Evolutionary conservation across 1,140 invertebrate species (phyloP).

Genomic region (Atopsyche davidsoni): DNA sequence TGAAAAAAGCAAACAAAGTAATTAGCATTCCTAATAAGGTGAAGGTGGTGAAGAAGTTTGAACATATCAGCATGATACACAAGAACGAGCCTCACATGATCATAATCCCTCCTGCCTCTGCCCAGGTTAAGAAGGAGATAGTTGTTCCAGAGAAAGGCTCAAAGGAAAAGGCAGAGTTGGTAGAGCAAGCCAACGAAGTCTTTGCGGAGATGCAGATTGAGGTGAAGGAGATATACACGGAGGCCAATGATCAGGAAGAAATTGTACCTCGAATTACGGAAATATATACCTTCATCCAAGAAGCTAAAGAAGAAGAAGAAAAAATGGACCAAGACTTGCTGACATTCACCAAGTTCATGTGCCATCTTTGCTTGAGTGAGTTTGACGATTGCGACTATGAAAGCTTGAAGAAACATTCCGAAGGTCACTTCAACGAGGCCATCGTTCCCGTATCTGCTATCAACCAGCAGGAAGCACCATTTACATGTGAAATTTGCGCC

Average conservation of each 20-base stretch:
- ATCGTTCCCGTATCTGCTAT: neutral
- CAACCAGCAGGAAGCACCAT: constrained; percentile 9
- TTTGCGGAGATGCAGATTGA: constrained; percentile 8
- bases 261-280: constrained; percentile 14
- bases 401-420: constrained; percentile 5
- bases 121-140: too few species aligned
- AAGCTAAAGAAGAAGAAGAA: constrained; percentile 1
- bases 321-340: constrained; percentile 13
- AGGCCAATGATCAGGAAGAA: constrained; percentile 12
- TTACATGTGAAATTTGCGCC: constrained; percentile 18
- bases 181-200: neutral
- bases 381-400: constrained; percentile 14
- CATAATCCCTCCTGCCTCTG: too few species aligned
- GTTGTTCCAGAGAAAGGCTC: too few species aligned
- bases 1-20: too few species aligned
- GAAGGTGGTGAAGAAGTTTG: too few species aligned
- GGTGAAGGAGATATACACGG: constrained; percentile 11
- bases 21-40: too few species aligned
- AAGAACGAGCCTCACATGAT: too few species aligned
- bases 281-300: constrained; percentile 5
- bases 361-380: constrained; percentile 19
- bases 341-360: constrained; percentile 20
- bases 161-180: too few species aligned
- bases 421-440: constrained; percentile 5
- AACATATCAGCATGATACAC: too few species aligned